These are phyloP conservation scores for Megalonaias nervosa DNA, from an alignment of 1,140 invertebrate genomes.

Conservation along the genomic window DNA sequence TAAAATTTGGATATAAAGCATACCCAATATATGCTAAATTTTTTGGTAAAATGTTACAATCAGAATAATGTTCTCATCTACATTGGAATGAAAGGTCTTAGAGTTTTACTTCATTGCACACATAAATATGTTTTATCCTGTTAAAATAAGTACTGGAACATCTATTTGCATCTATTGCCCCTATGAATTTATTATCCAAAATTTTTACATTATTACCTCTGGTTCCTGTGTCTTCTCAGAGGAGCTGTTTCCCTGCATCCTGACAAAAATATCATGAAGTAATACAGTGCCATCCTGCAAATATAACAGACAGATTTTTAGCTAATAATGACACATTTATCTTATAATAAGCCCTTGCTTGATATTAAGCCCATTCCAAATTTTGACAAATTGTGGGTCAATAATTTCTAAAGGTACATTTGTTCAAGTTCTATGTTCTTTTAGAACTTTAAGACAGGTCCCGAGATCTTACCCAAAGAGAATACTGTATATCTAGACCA, in stretches of 20 bases:
- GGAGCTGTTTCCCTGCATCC: conserved; percentile 88
- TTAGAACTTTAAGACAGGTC: background rate
- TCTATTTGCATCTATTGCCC: no score
- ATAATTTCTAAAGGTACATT: background rate
- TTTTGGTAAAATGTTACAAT: no score
- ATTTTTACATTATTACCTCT: conserved; percentile 87
- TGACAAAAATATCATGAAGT: conserved; percentile 82
- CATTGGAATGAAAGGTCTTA: no score
- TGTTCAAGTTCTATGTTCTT: background rate
- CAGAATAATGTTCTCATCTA: no score
- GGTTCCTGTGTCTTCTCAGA: conserved; percentile 87
- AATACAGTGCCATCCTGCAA: conserved; percentile 83
- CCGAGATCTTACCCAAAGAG: background rate
- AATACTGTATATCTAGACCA: no score
- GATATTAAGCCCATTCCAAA: background rate
- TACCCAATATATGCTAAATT: no score
- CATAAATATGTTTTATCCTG: no score
- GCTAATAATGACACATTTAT: conserved; percentile 76
- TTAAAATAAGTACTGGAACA: no score
- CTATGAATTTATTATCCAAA: no score
- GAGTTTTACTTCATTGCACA: no score
- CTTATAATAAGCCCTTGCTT: no score
- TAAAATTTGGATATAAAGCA: no score
- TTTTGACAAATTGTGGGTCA: background rate
- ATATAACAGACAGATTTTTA: conserved; percentile 79